These are phyloP conservation scores for Tachyglossus aculeatus DNA, from an alignment of 2,797 vertebrate species.

Conservation along the genomic window DNA sequence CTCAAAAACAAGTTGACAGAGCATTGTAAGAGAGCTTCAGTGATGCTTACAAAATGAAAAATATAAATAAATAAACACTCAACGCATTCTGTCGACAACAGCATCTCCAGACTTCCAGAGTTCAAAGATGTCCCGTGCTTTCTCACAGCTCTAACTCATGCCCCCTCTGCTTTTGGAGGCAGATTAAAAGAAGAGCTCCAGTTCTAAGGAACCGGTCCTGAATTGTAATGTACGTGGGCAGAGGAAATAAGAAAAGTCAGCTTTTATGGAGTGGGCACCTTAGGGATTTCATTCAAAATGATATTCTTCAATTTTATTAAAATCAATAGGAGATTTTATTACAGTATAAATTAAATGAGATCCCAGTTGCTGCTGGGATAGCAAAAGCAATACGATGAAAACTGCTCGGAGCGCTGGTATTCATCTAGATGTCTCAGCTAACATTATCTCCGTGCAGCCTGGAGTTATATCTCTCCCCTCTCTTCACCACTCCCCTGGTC, in stretches of 20 bases:
- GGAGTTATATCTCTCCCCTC: no score
- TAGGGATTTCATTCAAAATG: conserved; percentile 67
- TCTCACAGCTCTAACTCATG: neutral
- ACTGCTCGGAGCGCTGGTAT: conserved; percentile 17
- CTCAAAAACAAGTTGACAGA: no score
- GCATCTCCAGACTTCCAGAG: neutral
- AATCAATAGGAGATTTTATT: conserved; percentile 77
- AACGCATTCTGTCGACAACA: neutral
- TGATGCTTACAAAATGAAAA: no score
- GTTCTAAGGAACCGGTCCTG: neutral
- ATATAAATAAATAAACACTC: rapidly evolving
- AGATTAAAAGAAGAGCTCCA: conserved; percentile 7
- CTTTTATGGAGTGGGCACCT: conserved; percentile 58
- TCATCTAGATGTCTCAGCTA: conserved; percentile 48
- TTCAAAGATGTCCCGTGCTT: neutral
- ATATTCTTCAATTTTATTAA: conserved; percentile 76
- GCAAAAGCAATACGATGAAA: conserved; percentile 48
- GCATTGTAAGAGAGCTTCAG: no score
- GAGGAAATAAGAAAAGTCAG: conserved; percentile 46
- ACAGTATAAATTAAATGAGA: conserved; percentile 72
- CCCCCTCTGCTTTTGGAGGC: neutral
- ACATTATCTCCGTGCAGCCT: conserved; percentile 26
- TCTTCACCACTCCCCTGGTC: no score
- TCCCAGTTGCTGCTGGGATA: conserved; percentile 61
- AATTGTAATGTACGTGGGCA: neutral